These are phyloP conservation scores for Sebastes hubbsi DNA, from an alignment of 2,797 vertebrate genomes.

Conservation along the genomic window DNA sequence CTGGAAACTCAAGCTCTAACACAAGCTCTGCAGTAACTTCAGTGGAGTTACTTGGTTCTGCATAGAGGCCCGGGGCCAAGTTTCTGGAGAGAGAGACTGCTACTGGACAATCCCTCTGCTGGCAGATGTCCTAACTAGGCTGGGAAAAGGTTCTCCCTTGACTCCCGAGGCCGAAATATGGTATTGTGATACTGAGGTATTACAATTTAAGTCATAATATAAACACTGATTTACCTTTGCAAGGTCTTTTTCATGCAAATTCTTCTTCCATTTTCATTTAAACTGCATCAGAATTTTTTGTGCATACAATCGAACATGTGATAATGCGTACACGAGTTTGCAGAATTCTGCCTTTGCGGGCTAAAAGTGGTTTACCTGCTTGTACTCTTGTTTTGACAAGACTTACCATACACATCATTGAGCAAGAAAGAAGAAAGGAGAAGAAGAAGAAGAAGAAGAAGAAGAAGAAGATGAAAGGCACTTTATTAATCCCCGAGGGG, in stretches of 20 bases:
- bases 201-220: not conserved
- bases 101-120: conserved; percentile 43
- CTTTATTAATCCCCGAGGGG: no score
- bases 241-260: not conserved
- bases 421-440: not conserved
- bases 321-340: not conserved
- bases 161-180: not conserved
- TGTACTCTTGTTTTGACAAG: conserved; percentile 6
- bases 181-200: not conserved
- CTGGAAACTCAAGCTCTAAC: conserved; percentile 74
- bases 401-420: not conserved
- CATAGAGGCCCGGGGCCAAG: conserved; percentile 34
- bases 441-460: no score
- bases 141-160: not conserved
- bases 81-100: conserved; percentile 25
- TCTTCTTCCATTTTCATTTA: not conserved
- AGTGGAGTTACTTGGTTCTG: conserved; percentile 53
- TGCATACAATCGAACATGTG: not conserved
- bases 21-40: conserved; percentile 55
- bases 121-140: conserved; percentile 21
- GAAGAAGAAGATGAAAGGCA: no score
- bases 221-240: not conserved
- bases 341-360: not conserved
- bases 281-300: not conserved
- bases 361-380: not conserved